These are phyloP conservation scores for Micromys minutus DNA, from an alignment of 2,113 vertebrate species.

Conservation along the genomic window DNA sequence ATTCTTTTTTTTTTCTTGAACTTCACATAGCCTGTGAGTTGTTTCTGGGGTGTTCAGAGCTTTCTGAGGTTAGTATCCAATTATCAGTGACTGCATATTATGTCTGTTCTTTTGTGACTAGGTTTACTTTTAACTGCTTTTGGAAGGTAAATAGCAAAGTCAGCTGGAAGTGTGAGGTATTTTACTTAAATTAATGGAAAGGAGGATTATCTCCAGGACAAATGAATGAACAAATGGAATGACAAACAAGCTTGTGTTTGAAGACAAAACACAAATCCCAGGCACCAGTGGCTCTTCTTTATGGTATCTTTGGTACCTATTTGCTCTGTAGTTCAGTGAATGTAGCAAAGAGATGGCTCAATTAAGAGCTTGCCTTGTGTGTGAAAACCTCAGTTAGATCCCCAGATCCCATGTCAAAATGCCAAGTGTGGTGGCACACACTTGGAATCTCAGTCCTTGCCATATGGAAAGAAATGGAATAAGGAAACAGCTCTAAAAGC, in stretches of 20 bases:
- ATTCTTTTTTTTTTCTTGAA: no score
- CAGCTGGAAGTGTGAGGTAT: background rate
- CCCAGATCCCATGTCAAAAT: background rate
- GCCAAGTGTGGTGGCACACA: background rate
- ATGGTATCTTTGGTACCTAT: background rate
- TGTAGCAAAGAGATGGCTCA: background rate
- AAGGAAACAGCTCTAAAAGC: background rate
- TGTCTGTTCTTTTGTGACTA: no score
- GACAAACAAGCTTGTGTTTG: background rate
- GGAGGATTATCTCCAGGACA: background rate
- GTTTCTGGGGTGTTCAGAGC: no score
- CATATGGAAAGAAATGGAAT: background rate
- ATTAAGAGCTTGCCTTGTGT: background rate
- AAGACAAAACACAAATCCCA: background rate
- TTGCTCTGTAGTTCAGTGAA: background rate
- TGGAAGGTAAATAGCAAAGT: background rate
- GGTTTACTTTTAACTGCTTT: background rate
- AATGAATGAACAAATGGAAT: background rate
- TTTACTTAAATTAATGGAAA: constrained; percentile 31
- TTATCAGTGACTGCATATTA: no score
- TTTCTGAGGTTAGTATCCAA: no score
- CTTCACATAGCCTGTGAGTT: no score
- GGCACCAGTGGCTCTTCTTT: background rate
- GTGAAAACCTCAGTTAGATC: background rate
- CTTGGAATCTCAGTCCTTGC: background rate